A percentile compares a stretch with the other conserved stretches of the same genome.
Conservation (phyloP, 1,140 invertebrate species). For the Zaprionus davidi region DNA sequence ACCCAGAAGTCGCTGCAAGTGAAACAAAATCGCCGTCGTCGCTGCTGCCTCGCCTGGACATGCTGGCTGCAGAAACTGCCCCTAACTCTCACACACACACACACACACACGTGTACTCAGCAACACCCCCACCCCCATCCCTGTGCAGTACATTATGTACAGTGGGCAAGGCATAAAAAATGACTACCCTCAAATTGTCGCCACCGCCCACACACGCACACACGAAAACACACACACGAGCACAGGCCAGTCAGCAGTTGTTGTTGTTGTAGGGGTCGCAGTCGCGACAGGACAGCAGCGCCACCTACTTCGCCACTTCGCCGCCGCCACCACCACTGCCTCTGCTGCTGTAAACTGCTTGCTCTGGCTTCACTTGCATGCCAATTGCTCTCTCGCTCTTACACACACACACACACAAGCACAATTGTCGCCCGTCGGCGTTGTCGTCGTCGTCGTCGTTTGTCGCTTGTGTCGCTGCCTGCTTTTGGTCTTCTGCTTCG, state of each 20-base stretch:
- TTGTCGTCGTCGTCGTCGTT: conserved; percentile 21
- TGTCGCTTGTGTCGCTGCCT: conserved; percentile 37
- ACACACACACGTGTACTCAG: conserved; percentile 13
- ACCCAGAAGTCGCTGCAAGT: not conserved
- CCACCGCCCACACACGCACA: conserved; percentile 16
- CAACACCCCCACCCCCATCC: not conserved
- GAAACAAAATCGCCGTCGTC: not conserved
- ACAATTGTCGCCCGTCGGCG: conserved; percentile 42
- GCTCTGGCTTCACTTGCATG: conserved; percentile 24
- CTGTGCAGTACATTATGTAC: conserved; percentile 16
- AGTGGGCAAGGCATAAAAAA: conserved; percentile 36
- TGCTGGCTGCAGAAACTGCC: conserved; percentile 21
- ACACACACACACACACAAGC: not conserved
- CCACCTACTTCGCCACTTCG: conserved; percentile 28
- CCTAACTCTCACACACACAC: conserved; percentile 1
- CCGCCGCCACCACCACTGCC: not conserved
- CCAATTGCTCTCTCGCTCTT: conserved; percentile 34
- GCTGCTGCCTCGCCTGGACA: conserved; percentile 17
- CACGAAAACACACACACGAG: conserved; percentile 15
- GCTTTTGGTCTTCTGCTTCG: conserved; percentile 59
- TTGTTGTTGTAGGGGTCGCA: conserved; percentile 16
- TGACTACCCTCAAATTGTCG: conserved; percentile 59
- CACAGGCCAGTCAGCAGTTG: conserved; percentile 18
- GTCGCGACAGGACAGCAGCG: not conserved
- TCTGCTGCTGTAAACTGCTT: conserved; percentile 40